Evolutionary conservation across 2,113 vertebrate species (phyloP).

Genomic region (Scomber japonicus): DNA sequence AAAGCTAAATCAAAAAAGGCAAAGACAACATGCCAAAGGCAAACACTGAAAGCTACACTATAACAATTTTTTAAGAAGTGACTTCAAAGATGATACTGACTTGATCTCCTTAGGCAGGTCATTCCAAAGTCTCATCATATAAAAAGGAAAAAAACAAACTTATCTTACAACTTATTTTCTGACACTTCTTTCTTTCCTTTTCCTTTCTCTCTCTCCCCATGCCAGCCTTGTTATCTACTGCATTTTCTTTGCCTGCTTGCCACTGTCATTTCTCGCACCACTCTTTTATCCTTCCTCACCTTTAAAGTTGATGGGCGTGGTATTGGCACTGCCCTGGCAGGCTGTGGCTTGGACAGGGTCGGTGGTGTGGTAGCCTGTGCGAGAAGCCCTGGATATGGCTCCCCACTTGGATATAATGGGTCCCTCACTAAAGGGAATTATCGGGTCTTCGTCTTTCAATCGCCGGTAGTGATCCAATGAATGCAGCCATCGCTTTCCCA

Average conservation of each 20-base stretch:
- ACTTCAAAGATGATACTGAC: neutral
- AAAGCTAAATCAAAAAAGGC: neutral
- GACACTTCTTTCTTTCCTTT: too few species aligned
- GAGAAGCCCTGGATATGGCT: conserved; percentile 95
- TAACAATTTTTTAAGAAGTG: neutral
- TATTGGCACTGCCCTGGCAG: conserved; percentile 91
- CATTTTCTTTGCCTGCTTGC: neutral
- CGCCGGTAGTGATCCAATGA: conserved; percentile 91
- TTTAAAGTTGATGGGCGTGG: conserved; percentile 95
- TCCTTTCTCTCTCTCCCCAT: too few species aligned
- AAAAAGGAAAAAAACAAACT: neutral
- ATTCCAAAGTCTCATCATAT: neutral
- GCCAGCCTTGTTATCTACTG: neutral
- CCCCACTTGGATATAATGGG: conserved; percentile 99
- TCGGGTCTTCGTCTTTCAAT: conserved; percentile 95
- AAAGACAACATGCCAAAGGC: neutral
- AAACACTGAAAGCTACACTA: neutral
- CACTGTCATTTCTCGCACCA: neutral
- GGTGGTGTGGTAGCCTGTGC: conserved; percentile 94
- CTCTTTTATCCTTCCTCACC: conserved; percentile 78
- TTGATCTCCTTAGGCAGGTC: neutral
- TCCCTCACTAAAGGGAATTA: conserved; percentile 96
- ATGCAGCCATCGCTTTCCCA: conserved; percentile 90
- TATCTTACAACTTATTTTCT: too few species aligned
- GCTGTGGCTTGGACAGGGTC: conserved; percentile 96